A percentile compares a stretch with the other conserved stretches of the same genome.
Evolutionary conservation across 1,140 invertebrate genomes (phyloP).

Genomic region (Heliothis subflexa): DNA sequence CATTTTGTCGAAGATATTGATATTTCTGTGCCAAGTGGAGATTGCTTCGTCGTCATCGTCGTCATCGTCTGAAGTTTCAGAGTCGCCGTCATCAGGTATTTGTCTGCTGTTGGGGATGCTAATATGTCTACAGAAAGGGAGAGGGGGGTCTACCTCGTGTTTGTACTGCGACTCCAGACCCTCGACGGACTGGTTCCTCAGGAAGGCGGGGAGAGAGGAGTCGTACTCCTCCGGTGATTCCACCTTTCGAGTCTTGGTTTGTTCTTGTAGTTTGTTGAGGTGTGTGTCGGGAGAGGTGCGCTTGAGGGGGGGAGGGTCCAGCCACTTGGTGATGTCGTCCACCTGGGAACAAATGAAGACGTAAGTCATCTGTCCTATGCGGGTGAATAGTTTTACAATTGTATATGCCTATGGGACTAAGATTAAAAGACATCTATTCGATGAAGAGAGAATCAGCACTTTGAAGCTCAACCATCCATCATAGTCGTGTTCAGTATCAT

Average conservation of each 20-base stretch:
- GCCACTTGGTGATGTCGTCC: conserved; percentile 81
- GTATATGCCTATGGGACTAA: no score
- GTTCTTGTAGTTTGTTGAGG: conserved; percentile 60
- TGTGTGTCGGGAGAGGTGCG: conserved; percentile 66
- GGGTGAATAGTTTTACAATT: no score
- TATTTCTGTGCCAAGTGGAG: conserved; percentile 54
- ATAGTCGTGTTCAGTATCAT: no score
- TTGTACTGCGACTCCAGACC: conserved; percentile 75
- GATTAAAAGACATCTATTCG: no score
- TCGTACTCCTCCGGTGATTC: conserved; percentile 51
- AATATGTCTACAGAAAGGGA: conserved; percentile 73
- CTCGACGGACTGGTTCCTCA: conserved; percentile 82
- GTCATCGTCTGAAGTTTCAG: conserved; percentile 69
- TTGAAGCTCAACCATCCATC: no score
- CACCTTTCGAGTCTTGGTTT: conserved; percentile 65
- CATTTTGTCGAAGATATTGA: conserved; percentile 54
- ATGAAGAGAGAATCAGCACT: no score
- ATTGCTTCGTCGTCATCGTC: conserved; percentile 65
- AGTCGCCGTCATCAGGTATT: conserved; percentile 54
- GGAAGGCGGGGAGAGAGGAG: conserved; percentile 67
- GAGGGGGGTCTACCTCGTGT: conserved; percentile 57
- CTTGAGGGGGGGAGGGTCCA: conserved; percentile 76
- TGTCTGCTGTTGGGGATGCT: conserved; percentile 71
- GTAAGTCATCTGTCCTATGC: no score
- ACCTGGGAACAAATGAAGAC: conserved; percentile 58